Conservation (phyloP, 2,113 vertebrate species). For the Probosciger aterrimus region DNA sequence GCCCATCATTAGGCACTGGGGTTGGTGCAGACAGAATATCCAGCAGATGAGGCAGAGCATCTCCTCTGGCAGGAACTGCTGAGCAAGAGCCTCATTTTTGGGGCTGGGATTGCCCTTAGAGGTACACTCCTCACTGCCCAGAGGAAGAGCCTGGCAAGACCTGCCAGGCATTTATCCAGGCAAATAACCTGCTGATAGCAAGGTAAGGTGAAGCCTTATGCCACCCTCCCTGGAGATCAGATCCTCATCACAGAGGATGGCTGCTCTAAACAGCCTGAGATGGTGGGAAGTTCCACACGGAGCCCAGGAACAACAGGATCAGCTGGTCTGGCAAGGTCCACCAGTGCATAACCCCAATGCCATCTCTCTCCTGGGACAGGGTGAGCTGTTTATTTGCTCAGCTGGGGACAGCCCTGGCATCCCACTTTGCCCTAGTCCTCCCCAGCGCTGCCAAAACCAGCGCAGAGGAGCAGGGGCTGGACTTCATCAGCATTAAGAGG, state of each 20-base stretch:
- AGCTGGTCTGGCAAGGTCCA: rapidly evolving
- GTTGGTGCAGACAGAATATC: not conserved
- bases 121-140: not conserved
- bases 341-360: rapidly evolving
- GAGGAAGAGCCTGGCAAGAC: not conserved
- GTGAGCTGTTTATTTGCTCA: not conserved
- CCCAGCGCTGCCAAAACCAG: not conserved
- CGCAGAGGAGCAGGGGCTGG: rapidly evolving
- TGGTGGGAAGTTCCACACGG: rapidly evolving
- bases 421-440: rapidly evolving
- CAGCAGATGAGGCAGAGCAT: not conserved
- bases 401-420: not conserved
- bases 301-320: not conserved
- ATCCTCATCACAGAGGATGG: not conserved
- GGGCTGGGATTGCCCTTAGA: not conserved
- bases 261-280: not conserved
- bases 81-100: not conserved
- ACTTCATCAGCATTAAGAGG: not conserved
- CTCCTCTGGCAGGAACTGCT: not conserved
- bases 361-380: not conserved
- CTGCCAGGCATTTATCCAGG: not conserved
- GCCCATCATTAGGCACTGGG: rapidly evolving
- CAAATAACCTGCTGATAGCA: not conserved
- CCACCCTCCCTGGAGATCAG: not conserved
- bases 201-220: not conserved